Conservation (phyloP, 2,888 invertebrate species). For the Pyrocoelia pectoralis region DNA sequence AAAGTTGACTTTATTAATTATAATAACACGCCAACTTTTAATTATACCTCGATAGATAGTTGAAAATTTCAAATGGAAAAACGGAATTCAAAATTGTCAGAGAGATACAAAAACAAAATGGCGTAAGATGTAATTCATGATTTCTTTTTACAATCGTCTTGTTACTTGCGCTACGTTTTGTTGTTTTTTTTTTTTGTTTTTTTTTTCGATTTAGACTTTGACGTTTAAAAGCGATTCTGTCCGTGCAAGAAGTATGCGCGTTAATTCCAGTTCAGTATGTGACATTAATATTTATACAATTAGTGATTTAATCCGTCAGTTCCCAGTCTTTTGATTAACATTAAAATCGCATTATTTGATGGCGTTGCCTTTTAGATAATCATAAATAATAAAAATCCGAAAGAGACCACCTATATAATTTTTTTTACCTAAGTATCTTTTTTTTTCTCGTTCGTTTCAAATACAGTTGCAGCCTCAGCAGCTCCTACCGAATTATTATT, state of each 20-base stretch:
- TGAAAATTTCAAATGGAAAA: not conserved
- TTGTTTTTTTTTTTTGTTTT: too few species aligned
- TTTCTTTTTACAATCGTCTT: not conserved
- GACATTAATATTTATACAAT: conserved; percentile 41
- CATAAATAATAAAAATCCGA: conserved; percentile 23
- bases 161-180: not conserved
- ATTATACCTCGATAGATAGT: not conserved
- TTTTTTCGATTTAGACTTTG: conserved; percentile 23
- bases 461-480: not conserved
- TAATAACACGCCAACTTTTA: conserved; percentile 17
- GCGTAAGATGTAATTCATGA: conserved; percentile 8
- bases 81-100: conserved; percentile 17
- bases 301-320: conserved; percentile 40
- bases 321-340: conserved; percentile 36
- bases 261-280: conserved; percentile 39
- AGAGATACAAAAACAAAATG: conserved; percentile 29
- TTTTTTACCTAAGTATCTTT: not conserved
- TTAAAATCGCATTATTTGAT: conserved; percentile 34
- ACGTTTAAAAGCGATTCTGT: conserved; percentile 25
- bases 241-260: conserved; percentile 33
- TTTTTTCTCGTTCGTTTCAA: too few species aligned
- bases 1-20: conserved; percentile 26
- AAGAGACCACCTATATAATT: not conserved
- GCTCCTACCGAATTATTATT: conserved; percentile 22
- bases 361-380: conserved; percentile 32